A percentile compares a stretch with the other conserved stretches of the same genome.
Evolutionary conservation across 1,140 invertebrate species (phyloP).

Genomic region (Brachionus rubens): DNA sequence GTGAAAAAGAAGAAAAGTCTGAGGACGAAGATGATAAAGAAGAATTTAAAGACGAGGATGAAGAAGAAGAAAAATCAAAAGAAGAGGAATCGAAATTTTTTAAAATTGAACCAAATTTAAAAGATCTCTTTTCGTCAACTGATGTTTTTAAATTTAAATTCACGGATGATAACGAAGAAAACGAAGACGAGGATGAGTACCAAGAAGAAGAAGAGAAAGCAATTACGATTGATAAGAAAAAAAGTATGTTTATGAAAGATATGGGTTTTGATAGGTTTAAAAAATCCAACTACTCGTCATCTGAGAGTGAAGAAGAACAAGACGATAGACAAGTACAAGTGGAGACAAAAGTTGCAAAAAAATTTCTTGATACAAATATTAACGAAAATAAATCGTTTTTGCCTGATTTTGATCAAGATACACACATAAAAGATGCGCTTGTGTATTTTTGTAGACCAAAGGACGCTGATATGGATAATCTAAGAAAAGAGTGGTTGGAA

Average conservation of each 20-base stretch:
- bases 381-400: constrained; percentile 40
- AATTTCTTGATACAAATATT: background rate
- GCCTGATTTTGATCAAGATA: constrained; percentile 5
- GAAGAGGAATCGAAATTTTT: constrained; percentile 16
- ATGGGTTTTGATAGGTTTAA: background rate
- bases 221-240: background rate
- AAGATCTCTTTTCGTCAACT: constrained; percentile 31
- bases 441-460: constrained; percentile 32
- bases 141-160: constrained; percentile 46
- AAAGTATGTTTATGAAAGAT: background rate
- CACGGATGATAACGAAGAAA: constrained; percentile 25
- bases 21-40: background rate
- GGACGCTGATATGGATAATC: constrained; percentile 13
- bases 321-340: background rate
- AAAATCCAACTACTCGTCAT: constrained; percentile 21
- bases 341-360: background rate
- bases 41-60: background rate
- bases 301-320: constrained; percentile 29
- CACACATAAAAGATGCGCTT: constrained; percentile 8
- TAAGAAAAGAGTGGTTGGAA: constrained; percentile 38
- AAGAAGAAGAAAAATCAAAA: background rate
- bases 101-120: constrained; percentile 37
- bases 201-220: background rate
- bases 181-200: background rate
- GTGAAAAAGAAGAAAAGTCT: background rate